Conservation (phyloP, 2,797 vertebrate species). For the Acanthurus lineatus region DNA sequence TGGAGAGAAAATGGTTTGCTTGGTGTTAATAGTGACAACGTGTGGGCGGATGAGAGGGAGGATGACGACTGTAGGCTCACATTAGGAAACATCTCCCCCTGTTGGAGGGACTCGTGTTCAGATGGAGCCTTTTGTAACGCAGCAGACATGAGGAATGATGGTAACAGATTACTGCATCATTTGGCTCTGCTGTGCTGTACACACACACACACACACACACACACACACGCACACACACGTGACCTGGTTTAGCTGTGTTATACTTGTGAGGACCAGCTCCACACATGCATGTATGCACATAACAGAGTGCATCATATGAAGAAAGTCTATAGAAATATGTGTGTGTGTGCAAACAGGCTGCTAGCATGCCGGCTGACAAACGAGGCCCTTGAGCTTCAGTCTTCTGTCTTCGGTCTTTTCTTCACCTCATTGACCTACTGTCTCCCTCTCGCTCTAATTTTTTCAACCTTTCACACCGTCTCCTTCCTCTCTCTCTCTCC, state of each 20-base stretch:
- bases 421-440: slow-evolving; percentile 71
- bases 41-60: slow-evolving; percentile 68
- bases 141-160: slow-evolving; percentile 57
- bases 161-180: slow-evolving; percentile 65
- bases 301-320: slow-evolving; percentile 45
- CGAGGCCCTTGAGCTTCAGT: slow-evolving; percentile 66
- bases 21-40: slow-evolving; percentile 78
- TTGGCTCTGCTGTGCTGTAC: slow-evolving; percentile 50
- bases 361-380: slow-evolving; percentile 64
- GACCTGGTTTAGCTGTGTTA: slow-evolving; percentile 61
- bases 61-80: slow-evolving; percentile 69
- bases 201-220: slow-evolving; percentile 14
- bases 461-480: slow-evolving; percentile 36
- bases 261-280: slow-evolving; percentile 32
- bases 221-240: slow-evolving; percentile 5
- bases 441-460: slow-evolving; percentile 46
- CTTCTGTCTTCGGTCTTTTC: slow-evolving; percentile 57
- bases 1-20: slow-evolving; percentile 80
- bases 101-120: slow-evolving; percentile 74
- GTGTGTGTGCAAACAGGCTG: slow-evolving; percentile 50
- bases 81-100: slow-evolving; percentile 88
- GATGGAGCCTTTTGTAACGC: slow-evolving; percentile 34
- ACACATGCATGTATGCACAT: not conserved
- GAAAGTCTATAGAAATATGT: slow-evolving; percentile 56
- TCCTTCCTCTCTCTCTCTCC: not conserved